Conservation (phyloP, 2,113 vertebrate genomes). For the Centropristis striata region DNA sequence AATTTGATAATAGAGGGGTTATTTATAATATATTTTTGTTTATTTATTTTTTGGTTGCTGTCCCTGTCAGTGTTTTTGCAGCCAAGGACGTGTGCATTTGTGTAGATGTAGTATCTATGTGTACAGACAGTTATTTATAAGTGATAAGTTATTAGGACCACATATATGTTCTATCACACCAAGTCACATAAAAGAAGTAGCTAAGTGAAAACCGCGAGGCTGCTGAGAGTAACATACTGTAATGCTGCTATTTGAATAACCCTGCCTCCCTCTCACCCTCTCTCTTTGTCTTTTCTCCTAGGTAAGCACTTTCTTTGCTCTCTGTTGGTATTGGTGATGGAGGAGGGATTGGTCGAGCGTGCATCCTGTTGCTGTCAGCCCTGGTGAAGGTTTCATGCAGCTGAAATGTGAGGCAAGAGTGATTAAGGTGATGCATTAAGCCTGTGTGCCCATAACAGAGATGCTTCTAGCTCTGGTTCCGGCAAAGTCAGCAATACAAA, state of each 20-base stretch:
- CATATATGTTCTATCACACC: not conserved
- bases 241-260: slow-evolving; percentile 60
- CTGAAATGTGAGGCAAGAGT: slow-evolving; percentile 74
- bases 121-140: not conserved
- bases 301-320: slow-evolving; percentile 84
- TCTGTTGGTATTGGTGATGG: slow-evolving; percentile 64
- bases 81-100: not conserved
- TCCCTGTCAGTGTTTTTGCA: not conserved
- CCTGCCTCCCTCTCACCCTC: slow-evolving; percentile 31
- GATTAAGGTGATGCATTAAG: slow-evolving; percentile 81
- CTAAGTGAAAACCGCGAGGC: not conserved
- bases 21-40: no score
- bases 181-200: not conserved
- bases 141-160: not conserved
- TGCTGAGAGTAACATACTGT: slow-evolving; percentile 21
- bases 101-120: not conserved
- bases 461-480: slow-evolving; percentile 47
- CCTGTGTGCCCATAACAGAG: slow-evolving; percentile 55
- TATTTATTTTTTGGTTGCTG: not conserved
- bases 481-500: slow-evolving; percentile 60
- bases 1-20: not conserved
- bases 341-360: slow-evolving; percentile 55
- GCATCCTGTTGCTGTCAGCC: slow-evolving; percentile 70
- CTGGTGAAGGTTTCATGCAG: slow-evolving; percentile 64
- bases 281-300: slow-evolving; percentile 68